These are phyloP conservation scores for Arnoldichthys spilopterus DNA, from an alignment of 2,797 vertebrate species.

Conservation along the genomic window DNA sequence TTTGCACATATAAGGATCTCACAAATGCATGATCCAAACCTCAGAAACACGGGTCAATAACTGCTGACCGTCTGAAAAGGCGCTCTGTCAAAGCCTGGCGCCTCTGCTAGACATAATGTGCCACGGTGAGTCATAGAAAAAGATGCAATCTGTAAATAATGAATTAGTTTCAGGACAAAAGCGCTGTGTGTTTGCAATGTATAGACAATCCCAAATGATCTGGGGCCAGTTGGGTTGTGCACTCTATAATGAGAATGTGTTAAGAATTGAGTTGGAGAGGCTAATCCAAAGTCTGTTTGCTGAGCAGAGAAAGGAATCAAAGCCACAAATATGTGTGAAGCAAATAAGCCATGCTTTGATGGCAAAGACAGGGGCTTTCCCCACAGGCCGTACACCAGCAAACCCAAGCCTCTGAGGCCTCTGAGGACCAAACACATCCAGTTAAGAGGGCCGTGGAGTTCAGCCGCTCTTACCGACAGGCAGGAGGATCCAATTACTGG, in stretches of 20 bases:
- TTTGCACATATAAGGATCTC: slow-evolving; percentile 50
- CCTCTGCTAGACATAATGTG: slow-evolving; percentile 64
- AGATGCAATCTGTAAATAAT: slow-evolving; percentile 65
- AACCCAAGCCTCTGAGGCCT: slow-evolving; percentile 54
- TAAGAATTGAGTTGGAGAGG: slow-evolving; percentile 17
- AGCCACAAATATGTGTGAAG: slow-evolving; percentile 50
- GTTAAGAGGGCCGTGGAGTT: slow-evolving; percentile 59
- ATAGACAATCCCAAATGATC: slow-evolving; percentile 49
- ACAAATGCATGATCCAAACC: slow-evolving; percentile 63
- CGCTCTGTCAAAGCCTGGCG: slow-evolving; percentile 63
- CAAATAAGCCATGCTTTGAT: slow-evolving; percentile 56
- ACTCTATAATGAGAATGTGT: slow-evolving; percentile 32
- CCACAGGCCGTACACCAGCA: slow-evolving; percentile 50
- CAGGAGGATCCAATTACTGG: slow-evolving; percentile 60
- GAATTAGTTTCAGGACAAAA: slow-evolving; percentile 58
- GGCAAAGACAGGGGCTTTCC: slow-evolving; percentile 53
- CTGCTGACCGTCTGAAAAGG: slow-evolving; percentile 63
- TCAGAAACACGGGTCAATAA: slow-evolving; percentile 63
- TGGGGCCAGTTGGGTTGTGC: slow-evolving; percentile 37
- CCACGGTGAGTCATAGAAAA: slow-evolving; percentile 62
- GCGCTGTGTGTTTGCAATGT: slow-evolving; percentile 45
- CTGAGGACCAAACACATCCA: slow-evolving; percentile 60
- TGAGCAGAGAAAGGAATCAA: slow-evolving; percentile 36
- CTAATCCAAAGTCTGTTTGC: slow-evolving; percentile 30
- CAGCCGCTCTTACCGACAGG: slow-evolving; percentile 62